Percentiles rank a stretch among this genome's conserved stretches.
Evolutionary conservation across 2,797 vertebrate species (phyloP).

Genomic region (Sebastes reedi): DNA sequence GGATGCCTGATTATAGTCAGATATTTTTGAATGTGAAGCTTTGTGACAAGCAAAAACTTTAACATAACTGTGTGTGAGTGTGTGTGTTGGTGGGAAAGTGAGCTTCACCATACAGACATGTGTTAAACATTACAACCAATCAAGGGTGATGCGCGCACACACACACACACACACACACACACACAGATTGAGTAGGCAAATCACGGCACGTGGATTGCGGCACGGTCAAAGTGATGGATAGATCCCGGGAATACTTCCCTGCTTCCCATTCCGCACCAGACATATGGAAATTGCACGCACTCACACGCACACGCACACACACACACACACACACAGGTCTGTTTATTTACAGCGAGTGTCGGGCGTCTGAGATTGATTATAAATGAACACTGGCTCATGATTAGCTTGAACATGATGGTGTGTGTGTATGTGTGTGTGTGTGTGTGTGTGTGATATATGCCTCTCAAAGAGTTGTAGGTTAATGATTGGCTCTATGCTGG

Average conservation of each 20-base stretch:
- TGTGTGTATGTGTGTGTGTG: not conserved
- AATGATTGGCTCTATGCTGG: conserved; percentile 25
- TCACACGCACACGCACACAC: conserved; percentile 29
- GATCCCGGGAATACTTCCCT: conserved; percentile 45
- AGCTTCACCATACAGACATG: conserved; percentile 45
- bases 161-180: conserved; percentile 15
- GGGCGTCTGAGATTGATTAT: conserved; percentile 64
- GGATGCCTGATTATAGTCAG: not conserved
- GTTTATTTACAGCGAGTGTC: conserved; percentile 70
- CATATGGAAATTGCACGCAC: conserved; percentile 40
- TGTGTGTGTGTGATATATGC: conserved; percentile 28
- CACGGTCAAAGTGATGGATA: conserved; percentile 66
- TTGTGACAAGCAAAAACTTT: not conserved
- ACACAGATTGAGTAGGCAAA: conserved; percentile 43
- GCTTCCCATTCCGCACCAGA: conserved; percentile 31
- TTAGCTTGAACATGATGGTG: conserved; percentile 52
- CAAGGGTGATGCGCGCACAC: conserved; percentile 31
- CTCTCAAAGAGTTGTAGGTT: conserved; percentile 34
- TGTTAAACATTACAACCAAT: conserved; percentile 76
- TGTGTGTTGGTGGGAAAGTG: conserved; percentile 4
- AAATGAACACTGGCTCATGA: conserved; percentile 70
- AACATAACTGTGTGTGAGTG: not conserved
- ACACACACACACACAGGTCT: not conserved
- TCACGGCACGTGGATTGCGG: conserved; percentile 41
- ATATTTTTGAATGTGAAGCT: not conserved